Evolutionary conservation across 2,113 vertebrate species (phyloP), one percentile per base, ranked within the genome.

Genomic region (Archilochus colubris): DNA sequence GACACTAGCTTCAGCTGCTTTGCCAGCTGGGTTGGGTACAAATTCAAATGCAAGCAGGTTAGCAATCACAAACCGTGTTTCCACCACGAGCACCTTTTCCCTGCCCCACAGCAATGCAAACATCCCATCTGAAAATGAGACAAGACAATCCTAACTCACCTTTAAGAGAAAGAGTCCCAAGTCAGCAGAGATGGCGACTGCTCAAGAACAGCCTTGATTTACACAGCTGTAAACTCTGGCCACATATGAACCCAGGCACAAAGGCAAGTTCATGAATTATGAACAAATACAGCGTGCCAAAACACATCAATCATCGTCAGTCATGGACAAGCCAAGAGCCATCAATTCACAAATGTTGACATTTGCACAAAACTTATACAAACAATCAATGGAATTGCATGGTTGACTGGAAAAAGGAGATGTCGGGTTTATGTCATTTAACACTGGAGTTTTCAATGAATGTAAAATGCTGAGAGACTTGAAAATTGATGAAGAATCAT

Each of bases 261-360:
- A 93, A 90, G 57, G 93, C 64, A 58, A 94, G 48, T 84, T 95
- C 88, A 94, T 95, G 91, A 97, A 97, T 96, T 96, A 94, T 94
- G 92, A 96, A 91, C 82, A 94, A 94, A 83, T 61, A 77, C 3
- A 1, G 69, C 3, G 3, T 81, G 82, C 90, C 93, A 95, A 93
- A 95, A 95, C 93, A 88, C 90, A 97, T 96, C 94, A 93, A 79
- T 95, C 93, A 93, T 75, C 51, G 92, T 86, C 90, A 90, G 90
- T 58, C 82, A 90, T 2, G 2, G 86, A 58, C 62, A 66, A 88
- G 57, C 27, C 24, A 78, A 89, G 80, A 9, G 0, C 70, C 91
- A 82, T 77, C 88, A 87, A 84, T 74, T 89, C 30, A 0, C 40
- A 79, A 86, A 86, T 40, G 76, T 55, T 92, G 93, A 76, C 90